Percentiles rank a stretch among this genome's conserved stretches.
phyloP scores from a whole-genome alignment of 1,140 invertebrate genomes.

The Scaptomyza graminum region DNA sequence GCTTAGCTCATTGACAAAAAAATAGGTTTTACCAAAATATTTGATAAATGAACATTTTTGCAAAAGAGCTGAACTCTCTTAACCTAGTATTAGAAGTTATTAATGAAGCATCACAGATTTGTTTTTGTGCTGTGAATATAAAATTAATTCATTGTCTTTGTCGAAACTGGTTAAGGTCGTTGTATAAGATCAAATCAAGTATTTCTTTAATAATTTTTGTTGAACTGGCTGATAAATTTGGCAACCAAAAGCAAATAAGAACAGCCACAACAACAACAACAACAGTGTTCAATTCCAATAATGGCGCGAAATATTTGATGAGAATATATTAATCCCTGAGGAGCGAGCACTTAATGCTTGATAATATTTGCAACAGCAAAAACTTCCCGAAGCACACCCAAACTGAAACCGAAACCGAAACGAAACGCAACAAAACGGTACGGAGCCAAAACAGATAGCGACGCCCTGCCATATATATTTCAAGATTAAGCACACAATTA shows the following conservation, averaged over 20 bases:
- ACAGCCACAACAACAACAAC: conserved; percentile 14
- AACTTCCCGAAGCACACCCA: conserved; percentile 12
- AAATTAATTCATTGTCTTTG: background rate
- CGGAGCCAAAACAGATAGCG: conserved; percentile 33
- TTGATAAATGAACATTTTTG: no score
- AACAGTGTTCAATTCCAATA: conserved; percentile 66
- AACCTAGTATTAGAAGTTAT: no score
- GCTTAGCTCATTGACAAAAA: no score
- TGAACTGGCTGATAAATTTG: conserved; percentile 23
- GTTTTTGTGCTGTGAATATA: background rate
- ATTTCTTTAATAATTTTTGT: background rate
- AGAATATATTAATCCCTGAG: conserved; percentile 78
- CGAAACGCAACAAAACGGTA: background rate
- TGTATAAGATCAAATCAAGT: background rate
- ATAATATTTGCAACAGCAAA: conserved; percentile 66
- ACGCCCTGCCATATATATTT: conserved; percentile 66
- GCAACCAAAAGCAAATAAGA: conserved; percentile 1
- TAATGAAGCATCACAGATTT: background rate
- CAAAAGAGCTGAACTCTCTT: no score
- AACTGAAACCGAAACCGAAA: no score
- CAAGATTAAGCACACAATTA: conserved; percentile 82
- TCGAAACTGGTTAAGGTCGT: conserved; percentile 7
- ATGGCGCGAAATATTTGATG: conserved; percentile 82
- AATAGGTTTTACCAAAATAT: no score
- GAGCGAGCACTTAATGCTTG: conserved; percentile 38